These are phyloP conservation scores for Malurus cyaneus DNA, from an alignment of 2,113 vertebrate genomes.

Conservation along the genomic window DNA sequence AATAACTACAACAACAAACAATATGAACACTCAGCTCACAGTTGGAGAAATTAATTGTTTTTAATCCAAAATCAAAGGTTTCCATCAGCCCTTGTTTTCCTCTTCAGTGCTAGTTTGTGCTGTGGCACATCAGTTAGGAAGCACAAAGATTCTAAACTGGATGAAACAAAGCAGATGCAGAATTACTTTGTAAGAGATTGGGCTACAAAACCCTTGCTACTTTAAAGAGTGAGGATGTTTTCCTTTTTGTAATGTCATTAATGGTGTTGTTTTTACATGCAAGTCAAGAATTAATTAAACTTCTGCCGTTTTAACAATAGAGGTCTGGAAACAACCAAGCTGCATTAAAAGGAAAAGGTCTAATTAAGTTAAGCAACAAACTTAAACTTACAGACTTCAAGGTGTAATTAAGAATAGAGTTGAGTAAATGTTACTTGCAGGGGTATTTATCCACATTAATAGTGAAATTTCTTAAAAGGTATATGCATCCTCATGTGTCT, in stretches of 20 bases:
- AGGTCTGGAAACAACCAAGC: neutral
- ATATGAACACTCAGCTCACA: neutral
- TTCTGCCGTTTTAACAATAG: neutral
- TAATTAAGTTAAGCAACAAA: slow-evolving; percentile 1
- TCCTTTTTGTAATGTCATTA: neutral
- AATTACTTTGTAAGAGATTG: neutral
- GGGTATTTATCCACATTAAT: neutral
- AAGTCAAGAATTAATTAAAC: slow-evolving; percentile 33
- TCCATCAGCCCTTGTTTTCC: neutral
- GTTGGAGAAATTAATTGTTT: neutral
- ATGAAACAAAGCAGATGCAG: neutral
- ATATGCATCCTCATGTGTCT: neutral
- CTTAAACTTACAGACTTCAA: neutral
- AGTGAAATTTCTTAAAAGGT: neutral
- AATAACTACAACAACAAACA: neutral
- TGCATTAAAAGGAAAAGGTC: neutral
- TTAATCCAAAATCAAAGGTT: slow-evolving; percentile 5
- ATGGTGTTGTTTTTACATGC: neutral
- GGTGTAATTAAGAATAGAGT: neutral
- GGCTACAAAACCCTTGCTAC: neutral
- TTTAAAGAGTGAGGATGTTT: neutral
- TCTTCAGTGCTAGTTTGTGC: neutral
- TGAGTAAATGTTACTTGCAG: neutral
- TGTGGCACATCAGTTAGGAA: neutral
- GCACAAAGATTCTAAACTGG: neutral